These are phyloP conservation scores for Brachylomia viminalis DNA, from an alignment of 2,888 invertebrate genomes.

Conservation along the genomic window DNA sequence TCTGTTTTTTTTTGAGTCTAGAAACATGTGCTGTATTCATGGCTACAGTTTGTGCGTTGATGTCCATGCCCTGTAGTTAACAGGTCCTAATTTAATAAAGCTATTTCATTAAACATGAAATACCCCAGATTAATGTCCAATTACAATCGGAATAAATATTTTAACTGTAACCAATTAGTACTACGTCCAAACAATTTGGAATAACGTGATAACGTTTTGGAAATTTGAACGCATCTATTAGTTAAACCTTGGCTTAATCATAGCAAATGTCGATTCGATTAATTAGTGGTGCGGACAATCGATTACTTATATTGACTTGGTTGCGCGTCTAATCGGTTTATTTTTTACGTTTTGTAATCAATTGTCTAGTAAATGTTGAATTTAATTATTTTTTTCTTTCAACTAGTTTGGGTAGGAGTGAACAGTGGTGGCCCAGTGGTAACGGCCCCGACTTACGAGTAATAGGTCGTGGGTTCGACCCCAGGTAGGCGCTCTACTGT, in stretches of 20 bases:
- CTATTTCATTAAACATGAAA: background rate
- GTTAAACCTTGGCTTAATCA: constrained; percentile 40
- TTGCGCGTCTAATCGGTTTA: background rate
- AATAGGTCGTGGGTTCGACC: background rate
- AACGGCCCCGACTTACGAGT: background rate
- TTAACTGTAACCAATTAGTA: constrained; percentile 31
- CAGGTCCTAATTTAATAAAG: background rate
- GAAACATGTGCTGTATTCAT: no score
- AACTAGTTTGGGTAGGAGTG: background rate
- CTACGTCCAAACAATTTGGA: background rate
- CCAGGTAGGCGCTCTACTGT: background rate
- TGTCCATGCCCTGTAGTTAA: no score
- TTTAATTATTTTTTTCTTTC: no score
- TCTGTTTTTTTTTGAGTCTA: no score
- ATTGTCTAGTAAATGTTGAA: no score
- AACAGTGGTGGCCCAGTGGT: background rate
- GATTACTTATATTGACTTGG: constrained; percentile 1
- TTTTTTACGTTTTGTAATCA: background rate
- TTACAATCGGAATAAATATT: constrained; percentile 5
- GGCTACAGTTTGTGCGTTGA: no score
- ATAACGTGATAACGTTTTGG: constrained; percentile 19
- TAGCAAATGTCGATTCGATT: constrained; percentile 23
- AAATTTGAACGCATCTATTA: constrained; percentile 27
- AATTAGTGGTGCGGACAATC: constrained; percentile 22
- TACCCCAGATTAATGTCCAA: background rate